Evolutionary conservation across 2,113 vertebrate species (phyloP).

Genomic region (Salvelinus alpinus): DNA sequence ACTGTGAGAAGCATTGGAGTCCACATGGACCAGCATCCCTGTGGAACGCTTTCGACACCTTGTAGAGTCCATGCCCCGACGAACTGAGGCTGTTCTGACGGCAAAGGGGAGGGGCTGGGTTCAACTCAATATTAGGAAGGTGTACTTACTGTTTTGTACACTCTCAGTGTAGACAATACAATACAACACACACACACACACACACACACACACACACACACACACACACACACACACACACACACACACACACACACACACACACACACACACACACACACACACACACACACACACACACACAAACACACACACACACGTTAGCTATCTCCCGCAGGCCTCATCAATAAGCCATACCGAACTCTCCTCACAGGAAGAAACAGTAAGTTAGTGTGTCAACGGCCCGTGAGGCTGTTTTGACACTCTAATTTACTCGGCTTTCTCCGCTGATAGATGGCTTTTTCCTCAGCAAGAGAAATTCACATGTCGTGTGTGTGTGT

Average conservation of each 20-base stretch:
- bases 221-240: conserved; percentile 10
- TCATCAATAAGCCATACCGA: conserved; percentile 52
- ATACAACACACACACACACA: too few species aligned
- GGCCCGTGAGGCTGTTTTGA: conserved; percentile 50
- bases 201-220: too few species aligned
- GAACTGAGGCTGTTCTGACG: too few species aligned
- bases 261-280: too few species aligned
- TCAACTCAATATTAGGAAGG: too few species aligned
- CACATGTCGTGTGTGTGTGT: neutral
- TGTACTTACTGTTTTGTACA: too few species aligned
- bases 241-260: neutral
- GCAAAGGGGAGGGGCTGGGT: too few species aligned
- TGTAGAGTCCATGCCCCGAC: too few species aligned
- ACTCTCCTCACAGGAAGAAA: conserved; percentile 57
- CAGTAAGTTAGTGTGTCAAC: conserved; percentile 71
- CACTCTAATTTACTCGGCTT: conserved; percentile 53
- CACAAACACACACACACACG: conserved; percentile 5
- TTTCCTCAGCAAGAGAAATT: conserved; percentile 19
- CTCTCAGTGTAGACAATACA: too few species aligned
- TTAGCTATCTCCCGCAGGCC: conserved; percentile 4
- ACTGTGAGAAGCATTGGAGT: too few species aligned
- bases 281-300: neutral
- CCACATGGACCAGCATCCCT: too few species aligned
- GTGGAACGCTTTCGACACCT: too few species aligned
- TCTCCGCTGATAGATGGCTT: conserved; percentile 43